These are phyloP conservation scores for Phaethon lepturus DNA, from an alignment of 2,113 vertebrate genomes.

Conservation along the genomic window DNA sequence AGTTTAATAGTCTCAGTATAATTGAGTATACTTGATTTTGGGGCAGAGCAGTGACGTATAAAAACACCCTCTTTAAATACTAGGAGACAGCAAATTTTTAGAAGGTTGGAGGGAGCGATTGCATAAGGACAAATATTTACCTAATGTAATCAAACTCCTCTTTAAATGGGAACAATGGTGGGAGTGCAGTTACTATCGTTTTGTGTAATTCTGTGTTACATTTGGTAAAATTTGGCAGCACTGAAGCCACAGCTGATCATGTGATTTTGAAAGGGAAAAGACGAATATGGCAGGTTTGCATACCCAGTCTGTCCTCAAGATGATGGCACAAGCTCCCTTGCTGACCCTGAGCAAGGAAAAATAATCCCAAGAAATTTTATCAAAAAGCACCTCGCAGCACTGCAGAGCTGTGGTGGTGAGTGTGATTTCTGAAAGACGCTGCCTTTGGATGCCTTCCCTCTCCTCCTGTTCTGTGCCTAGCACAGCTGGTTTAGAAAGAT, in stretches of 20 bases:
- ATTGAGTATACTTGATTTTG: slow-evolving; percentile 27
- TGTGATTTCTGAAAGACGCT: not conserved
- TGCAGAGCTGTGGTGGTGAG: not conserved
- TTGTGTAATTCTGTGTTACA: slow-evolving; percentile 80
- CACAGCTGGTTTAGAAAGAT: not conserved
- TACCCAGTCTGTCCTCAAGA: slow-evolving; percentile 61
- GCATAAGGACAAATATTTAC: slow-evolving; percentile 79
- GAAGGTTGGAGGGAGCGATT: slow-evolving; percentile 69
- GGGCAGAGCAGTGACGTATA: slow-evolving; percentile 30
- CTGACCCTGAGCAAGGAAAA: slow-evolving; percentile 11
- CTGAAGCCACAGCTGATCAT: slow-evolving; percentile 76
- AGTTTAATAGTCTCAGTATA: slow-evolving; percentile 2
- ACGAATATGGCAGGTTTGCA: slow-evolving; percentile 73
- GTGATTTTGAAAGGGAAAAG: slow-evolving; percentile 73
- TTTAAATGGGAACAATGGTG: slow-evolving; percentile 71
- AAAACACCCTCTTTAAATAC: slow-evolving; percentile 55
- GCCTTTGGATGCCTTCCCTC: not conserved
- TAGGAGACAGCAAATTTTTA: slow-evolving; percentile 66
- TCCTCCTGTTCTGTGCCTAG: not conserved
- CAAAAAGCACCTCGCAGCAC: not conserved
- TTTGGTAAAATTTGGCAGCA: slow-evolving; percentile 73
- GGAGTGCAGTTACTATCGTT: slow-evolving; percentile 76
- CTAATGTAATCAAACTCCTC: slow-evolving; percentile 77
- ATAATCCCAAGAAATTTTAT: not conserved
- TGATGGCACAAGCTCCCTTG: slow-evolving; percentile 42